Percentiles rank a stretch among this genome's conserved stretches.
phyloP scores from a whole-genome alignment of 2,888 invertebrate genomes.

The Seira sanloemensis region DNA sequence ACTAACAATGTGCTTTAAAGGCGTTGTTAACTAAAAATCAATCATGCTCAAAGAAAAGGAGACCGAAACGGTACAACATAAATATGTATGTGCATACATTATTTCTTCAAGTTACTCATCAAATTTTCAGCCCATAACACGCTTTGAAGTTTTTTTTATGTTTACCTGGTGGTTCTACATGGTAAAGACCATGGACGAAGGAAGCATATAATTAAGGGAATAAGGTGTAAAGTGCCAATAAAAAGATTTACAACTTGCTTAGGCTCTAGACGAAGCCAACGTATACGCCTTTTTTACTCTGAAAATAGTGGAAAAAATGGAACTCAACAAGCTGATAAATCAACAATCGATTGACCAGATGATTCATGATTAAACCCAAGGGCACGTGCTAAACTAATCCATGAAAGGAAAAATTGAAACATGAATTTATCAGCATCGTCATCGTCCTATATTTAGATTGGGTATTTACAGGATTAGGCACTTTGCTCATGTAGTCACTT shows the following conservation, averaged over 20 bases:
- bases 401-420: slow-evolving; percentile 36
- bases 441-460: neutral
- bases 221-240: slow-evolving; percentile 22
- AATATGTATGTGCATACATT: neutral
- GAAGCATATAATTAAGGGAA: slow-evolving; percentile 33
- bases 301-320: slow-evolving; percentile 3
- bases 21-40: neutral
- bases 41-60: neutral
- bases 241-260: slow-evolving; percentile 41
- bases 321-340: slow-evolving; percentile 49
- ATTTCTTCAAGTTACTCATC: neutral
- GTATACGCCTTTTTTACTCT: neutral
- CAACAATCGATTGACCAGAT: slow-evolving; percentile 23
- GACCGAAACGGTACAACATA: neutral
- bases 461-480: neutral
- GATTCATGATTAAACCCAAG: slow-evolving; percentile 36
- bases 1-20: neutral
- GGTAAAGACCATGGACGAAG: neutral
- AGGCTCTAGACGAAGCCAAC: slow-evolving; percentile 32
- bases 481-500: neutral
- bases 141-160: neutral
- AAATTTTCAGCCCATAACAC: neutral
- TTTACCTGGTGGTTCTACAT: neutral
- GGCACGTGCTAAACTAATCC: slow-evolving; percentile 27
- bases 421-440: neutral